Base-by-base conservation (phyloP, 2,888 invertebrate genomes). In the Coleophora deauratella region DNA sequence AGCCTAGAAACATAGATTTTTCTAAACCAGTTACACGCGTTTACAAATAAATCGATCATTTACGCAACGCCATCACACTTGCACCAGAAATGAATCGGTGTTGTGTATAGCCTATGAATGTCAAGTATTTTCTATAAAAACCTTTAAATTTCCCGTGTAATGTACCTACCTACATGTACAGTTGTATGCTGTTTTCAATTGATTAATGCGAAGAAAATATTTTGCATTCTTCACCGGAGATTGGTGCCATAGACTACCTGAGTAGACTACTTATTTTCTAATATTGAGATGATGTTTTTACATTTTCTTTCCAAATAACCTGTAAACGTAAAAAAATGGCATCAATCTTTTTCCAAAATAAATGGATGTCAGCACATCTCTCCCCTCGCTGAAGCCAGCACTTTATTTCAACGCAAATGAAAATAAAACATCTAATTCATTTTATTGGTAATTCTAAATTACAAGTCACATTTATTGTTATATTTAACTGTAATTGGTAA, bases 391-490 rank as follows among this genome's bases (percentile, higher is more conserved):
- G 21, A 21, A 58, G 58, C 52, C 58, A 59, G 63, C 59, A 67
- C 70, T 54, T 54, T 57, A 62, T 66, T 59, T 70, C n/a, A 64
- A 68, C 59, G 58, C 61, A 57, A 50, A 43, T 50, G 49, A 48
- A 51, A 54, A 61, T 56, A 54, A 51, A 51, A 54, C 58, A 53
- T 58, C 62, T 59, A 55, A 60, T 40, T 47, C 51, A 38, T 45
- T 52, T 57, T 59, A 81, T 84, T 80, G 80, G 82, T 76, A 64
- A 62, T 64, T 65, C 77, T 62, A 77, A 79, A 81, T 80, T 81
- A 21, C 21, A 21, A 21, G 74, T 72, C 57, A 66, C 73, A 66
- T 71, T 21, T 21, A 21, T 21, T 57, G 54, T 61, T 48, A 56
- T 65, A 56, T 35, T 55, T 59, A 14, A 37, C 33, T 59, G 52